Evolutionary conservation across 2,888 invertebrate species (phyloP).

Genomic region (Limnephilus rhombicus): DNA sequence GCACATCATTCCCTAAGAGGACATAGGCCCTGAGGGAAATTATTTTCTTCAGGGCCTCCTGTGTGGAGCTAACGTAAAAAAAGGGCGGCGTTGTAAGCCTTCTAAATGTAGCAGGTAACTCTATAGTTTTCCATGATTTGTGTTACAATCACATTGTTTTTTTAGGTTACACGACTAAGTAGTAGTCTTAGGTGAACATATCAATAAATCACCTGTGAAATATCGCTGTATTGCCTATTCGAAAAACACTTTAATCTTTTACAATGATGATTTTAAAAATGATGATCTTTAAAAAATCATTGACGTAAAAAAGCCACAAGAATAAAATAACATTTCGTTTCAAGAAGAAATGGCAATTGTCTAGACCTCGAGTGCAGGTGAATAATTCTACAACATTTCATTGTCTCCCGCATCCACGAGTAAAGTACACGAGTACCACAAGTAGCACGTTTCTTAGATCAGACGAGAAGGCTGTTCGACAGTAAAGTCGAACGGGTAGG

Average conservation of each 20-base stretch:
- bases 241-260: not conserved
- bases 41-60: too few relatives aligned
- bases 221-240: not conserved
- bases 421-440: not conserved
- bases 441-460: conserved; percentile 47
- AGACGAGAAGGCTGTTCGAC: conserved; percentile 57
- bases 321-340: not conserved
- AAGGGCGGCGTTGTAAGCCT: not conserved
- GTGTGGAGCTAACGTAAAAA: too few relatives aligned
- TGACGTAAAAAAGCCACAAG: not conserved
- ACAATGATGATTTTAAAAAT: too few relatives aligned
- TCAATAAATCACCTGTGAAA: not conserved
- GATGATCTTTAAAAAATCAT: too few relatives aligned
- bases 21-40: too few relatives aligned
- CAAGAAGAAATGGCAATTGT: conserved; percentile 1
- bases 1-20: too few relatives aligned
- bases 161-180: too few relatives aligned
- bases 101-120: not conserved
- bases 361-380: conserved; percentile 47
- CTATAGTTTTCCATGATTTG: too few relatives aligned
- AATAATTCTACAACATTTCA: conserved; percentile 62
- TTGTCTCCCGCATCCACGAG: conserved; percentile 7
- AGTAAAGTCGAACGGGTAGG: conserved; percentile 56
- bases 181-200: too few relatives aligned
- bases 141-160: not conserved